Conservation (phyloP, 2,797 vertebrate species). For the Sebastes oblongus region DNA sequence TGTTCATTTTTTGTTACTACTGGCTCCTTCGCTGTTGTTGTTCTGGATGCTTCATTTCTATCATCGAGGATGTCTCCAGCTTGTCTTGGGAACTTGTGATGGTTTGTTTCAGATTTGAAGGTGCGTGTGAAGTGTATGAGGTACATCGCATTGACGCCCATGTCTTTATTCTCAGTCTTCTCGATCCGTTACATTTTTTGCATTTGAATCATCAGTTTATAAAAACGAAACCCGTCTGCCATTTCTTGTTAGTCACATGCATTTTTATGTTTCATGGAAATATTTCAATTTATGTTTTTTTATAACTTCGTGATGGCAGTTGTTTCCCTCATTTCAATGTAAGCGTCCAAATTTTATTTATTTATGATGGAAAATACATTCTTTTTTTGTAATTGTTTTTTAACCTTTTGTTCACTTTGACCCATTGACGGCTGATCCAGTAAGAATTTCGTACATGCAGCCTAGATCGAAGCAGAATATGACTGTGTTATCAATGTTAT, state of each 20-base stretch:
- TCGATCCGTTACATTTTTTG: conserved; percentile 4
- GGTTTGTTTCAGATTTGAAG: conserved; percentile 27
- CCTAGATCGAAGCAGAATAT: conserved; percentile 72
- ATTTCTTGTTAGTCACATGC: conserved; percentile 25
- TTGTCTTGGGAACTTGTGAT: conserved; percentile 26
- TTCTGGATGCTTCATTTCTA: conserved; percentile 16
- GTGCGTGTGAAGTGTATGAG: conserved; percentile 28
- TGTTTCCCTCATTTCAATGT: conserved; percentile 65
- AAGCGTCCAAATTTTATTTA: conserved; percentile 82
- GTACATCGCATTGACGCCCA: conserved; percentile 28
- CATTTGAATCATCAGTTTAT: conserved; percentile 24
- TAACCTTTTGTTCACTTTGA: conserved; percentile 65
- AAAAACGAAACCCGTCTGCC: neutral
- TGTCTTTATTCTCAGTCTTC: conserved; percentile 41
- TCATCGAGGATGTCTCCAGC: neutral
- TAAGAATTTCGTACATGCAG: conserved; percentile 75
- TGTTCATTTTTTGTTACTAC: conserved; percentile 23
- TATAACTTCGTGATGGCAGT: conserved; percentile 67
- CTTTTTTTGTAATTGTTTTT: conserved; percentile 71
- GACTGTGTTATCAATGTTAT: conserved; percentile 84
- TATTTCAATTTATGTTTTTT: conserved; percentile 63
- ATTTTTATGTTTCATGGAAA: conserved; percentile 53
- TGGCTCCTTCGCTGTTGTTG: conserved; percentile 13
- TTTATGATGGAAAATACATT: conserved; percentile 83
- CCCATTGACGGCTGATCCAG: conserved; percentile 68